Evolutionary conservation across 2,797 vertebrate species (phyloP).

Genomic region (Sardinella longiceps): DNA sequence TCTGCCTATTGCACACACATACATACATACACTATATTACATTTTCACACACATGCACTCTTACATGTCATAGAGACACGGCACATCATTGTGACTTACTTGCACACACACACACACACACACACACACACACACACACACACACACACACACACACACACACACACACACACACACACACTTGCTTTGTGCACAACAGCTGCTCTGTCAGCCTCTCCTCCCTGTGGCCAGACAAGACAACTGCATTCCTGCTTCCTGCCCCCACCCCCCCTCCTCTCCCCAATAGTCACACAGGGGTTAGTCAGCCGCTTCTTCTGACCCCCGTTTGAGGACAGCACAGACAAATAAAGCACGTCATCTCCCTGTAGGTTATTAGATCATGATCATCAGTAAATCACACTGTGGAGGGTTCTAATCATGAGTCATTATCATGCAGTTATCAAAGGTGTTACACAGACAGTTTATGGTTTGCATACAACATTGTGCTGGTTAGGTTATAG

Average conservation of each 20-base stretch:
- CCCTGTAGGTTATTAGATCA: not conserved
- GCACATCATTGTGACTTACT: not conserved
- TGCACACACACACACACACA: constrained; percentile 27
- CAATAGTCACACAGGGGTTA: not conserved
- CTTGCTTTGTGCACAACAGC: not conserved
- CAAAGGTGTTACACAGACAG: too few relatives aligned
- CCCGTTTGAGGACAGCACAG: not conserved
- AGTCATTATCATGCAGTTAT: too few relatives aligned
- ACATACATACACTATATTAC: too few relatives aligned
- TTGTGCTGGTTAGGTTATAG: not conserved
- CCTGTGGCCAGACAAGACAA: constrained; percentile 64
- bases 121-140: constrained; percentile 28
- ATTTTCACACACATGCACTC: too few relatives aligned
- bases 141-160: constrained; percentile 39
- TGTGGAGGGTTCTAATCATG: not conserved
- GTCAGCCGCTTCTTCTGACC: constrained; percentile 2
- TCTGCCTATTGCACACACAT: too few relatives aligned
- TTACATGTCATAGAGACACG: not conserved
- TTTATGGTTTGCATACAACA: too few relatives aligned
- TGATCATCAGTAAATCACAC: not conserved
- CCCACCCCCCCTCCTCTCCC: too few relatives aligned
- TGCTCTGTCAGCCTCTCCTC: constrained; percentile 58
- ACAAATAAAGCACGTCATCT: not conserved
- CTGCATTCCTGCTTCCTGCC: constrained; percentile 17
- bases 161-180: constrained; percentile 28